Evolutionary conservation across 2,113 vertebrate species (phyloP).

Genomic region (Diadophis punctatus): DNA sequence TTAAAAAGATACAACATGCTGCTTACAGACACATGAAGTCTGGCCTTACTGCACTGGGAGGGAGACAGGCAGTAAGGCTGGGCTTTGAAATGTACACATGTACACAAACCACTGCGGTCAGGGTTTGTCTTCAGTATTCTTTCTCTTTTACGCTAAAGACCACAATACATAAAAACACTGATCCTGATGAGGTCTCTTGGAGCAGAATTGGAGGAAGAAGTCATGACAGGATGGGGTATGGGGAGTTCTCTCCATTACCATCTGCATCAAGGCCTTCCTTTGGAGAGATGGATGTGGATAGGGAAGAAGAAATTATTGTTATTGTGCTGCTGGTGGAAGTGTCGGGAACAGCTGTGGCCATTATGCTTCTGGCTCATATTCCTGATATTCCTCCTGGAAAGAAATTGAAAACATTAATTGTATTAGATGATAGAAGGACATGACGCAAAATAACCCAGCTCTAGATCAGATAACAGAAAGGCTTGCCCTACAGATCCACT

Average conservation of each 20-base stretch:
- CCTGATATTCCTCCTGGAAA: conserved; percentile 88
- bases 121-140: conserved; percentile 43
- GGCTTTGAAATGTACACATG: conserved; percentile 26
- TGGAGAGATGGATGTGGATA: conserved; percentile 49
- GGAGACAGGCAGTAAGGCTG: conserved; percentile 84
- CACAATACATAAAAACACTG: conserved; percentile 65
- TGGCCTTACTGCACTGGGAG: conserved; percentile 87
- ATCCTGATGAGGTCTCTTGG: conserved; percentile 61
- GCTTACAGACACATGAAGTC: conserved; percentile 71
- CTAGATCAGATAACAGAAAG: not conserved
- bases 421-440: not conserved
- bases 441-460: conserved; percentile 11
- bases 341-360: conserved; percentile 68
- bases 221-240: conserved; percentile 58
- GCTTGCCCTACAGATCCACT: not conserved
- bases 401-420: not conserved
- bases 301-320: conserved; percentile 68
- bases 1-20: conserved; percentile 61
- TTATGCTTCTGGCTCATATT: conserved; percentile 98
- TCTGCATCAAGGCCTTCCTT: conserved; percentile 28
- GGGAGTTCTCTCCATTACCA: conserved; percentile 45
- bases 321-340: conserved; percentile 95
- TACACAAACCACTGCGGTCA: not conserved
- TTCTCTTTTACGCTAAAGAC: conserved; percentile 58
- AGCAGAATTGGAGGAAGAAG: conserved; percentile 74